Conservation (phyloP, 2,797 vertebrate genomes). For the Myotis vivesi region DNA sequence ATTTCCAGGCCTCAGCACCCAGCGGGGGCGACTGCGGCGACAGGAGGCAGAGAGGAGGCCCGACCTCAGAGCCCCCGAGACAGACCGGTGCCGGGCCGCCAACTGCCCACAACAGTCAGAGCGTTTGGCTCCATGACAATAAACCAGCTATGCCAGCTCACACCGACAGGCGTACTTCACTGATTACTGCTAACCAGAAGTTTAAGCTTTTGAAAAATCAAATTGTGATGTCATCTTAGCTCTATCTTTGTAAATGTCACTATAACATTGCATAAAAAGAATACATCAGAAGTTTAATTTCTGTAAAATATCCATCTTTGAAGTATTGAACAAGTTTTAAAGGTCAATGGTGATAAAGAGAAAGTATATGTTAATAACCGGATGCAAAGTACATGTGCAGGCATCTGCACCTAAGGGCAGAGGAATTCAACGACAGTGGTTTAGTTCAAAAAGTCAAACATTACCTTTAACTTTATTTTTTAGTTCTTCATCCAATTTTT, state of each 20-base stretch:
- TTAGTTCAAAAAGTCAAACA: conserved; percentile 59
- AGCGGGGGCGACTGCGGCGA: neutral
- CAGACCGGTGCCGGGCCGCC: neutral
- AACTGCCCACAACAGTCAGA: neutral
- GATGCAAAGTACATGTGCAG: conserved; percentile 37
- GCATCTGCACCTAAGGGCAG: conserved; percentile 37
- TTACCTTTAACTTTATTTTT: conserved; percentile 94
- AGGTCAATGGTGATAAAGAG: neutral
- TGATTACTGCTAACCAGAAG: neutral
- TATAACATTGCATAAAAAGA: neutral
- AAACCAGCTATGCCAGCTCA: neutral
- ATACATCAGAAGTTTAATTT: conserved; percentile 4
- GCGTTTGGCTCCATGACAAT: neutral
- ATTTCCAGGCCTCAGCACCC: neutral
- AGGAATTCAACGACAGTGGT: conserved; percentile 46
- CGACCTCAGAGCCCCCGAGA: neutral
- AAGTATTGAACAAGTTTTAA: neutral
- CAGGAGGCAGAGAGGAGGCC: neutral
- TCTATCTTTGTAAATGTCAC: conserved; percentile 14
- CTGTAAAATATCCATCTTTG: neutral
- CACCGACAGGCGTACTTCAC: neutral
- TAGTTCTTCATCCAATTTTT: conserved; percentile 88
- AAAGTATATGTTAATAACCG: neutral
- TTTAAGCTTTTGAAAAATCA: conserved; percentile 24
- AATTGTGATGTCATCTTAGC: neutral